Percentiles rank a stretch among this genome's conserved stretches.
phyloP scores from a whole-genome alignment of 2,888 invertebrate genomes.

The Parthenolecanium corni region DNA sequence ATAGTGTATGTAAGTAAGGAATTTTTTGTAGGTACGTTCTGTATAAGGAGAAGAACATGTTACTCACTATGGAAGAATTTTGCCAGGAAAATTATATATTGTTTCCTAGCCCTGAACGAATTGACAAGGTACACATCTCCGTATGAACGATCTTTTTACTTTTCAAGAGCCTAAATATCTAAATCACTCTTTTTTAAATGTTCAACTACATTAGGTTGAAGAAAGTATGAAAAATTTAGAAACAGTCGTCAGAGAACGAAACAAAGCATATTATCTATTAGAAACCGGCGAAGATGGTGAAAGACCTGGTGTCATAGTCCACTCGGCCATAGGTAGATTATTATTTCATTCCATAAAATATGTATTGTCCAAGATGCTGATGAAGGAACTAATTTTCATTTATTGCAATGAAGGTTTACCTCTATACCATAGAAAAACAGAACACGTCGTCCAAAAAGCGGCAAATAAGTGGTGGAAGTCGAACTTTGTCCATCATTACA shows the following conservation, averaged over 20 bases:
- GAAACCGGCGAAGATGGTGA: constrained; percentile 83
- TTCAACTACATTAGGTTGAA: constrained; percentile 47
- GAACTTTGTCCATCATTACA: constrained; percentile 46
- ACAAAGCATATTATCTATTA: constrained; percentile 73
- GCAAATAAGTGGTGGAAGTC: constrained; percentile 55
- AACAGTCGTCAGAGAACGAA: constrained; percentile 78
- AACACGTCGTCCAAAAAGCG: constrained; percentile 54
- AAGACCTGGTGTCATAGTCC: constrained; percentile 50
- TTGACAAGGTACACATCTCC: constrained; percentile 58
- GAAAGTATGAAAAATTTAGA: constrained; percentile 92
- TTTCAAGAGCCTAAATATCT: not conserved
- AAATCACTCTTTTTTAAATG: not conserved
- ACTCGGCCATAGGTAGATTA: constrained; percentile 50
- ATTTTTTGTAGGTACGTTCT: constrained; percentile 54
- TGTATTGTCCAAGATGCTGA: not conserved
- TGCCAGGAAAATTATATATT: constrained; percentile 51
- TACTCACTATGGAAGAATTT: constrained; percentile 88
- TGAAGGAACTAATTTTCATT: not conserved
- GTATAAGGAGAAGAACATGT: constrained; percentile 93
- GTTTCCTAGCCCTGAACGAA: constrained; percentile 83
- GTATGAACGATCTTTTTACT: not conserved
- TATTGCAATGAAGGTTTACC: constrained; percentile 36
- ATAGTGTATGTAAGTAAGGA: not conserved
- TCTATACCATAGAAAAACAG: constrained; percentile 41
- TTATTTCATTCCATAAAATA: constrained; percentile 32